Conservation (phyloP, 2,113 vertebrate species). For the Neotoma lepida region DNA sequence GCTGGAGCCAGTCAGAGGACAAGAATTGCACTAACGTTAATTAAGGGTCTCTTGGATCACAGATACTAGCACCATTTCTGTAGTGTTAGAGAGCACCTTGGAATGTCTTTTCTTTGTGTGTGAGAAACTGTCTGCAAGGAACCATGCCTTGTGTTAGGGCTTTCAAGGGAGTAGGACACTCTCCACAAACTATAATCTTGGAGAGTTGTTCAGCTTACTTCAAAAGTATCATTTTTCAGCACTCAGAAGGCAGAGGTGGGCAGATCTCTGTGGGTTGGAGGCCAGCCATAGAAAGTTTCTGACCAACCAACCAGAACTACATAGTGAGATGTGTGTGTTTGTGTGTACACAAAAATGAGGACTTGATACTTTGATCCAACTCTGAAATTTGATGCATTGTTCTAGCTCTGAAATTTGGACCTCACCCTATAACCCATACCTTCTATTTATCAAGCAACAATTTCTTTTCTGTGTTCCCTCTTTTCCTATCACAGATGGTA, state of each 20-base stretch:
- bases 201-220: not conserved
- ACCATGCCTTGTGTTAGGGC: not conserved
- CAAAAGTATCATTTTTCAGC: not conserved
- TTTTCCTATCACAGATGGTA: not conserved
- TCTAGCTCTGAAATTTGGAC: not conserved
- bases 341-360: not conserved
- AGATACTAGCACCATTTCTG: not conserved
- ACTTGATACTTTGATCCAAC: not conserved
- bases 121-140: not conserved
- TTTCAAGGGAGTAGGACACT: not conserved
- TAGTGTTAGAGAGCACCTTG: not conserved
- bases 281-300: not conserved
- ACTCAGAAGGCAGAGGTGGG: no score
- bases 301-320: not conserved
- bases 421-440: not conserved
- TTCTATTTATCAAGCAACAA: not conserved
- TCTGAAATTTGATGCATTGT: not conserved
- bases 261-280: not conserved
- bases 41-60: accelerated
- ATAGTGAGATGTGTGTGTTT: not conserved
- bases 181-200: not conserved
- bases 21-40: not conserved
- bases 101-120: not conserved
- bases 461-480: not conserved
- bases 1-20: not conserved